phyloP scores from a whole-genome alignment of 2,797 vertebrate species.

The Austrolebias charrua region DNA sequence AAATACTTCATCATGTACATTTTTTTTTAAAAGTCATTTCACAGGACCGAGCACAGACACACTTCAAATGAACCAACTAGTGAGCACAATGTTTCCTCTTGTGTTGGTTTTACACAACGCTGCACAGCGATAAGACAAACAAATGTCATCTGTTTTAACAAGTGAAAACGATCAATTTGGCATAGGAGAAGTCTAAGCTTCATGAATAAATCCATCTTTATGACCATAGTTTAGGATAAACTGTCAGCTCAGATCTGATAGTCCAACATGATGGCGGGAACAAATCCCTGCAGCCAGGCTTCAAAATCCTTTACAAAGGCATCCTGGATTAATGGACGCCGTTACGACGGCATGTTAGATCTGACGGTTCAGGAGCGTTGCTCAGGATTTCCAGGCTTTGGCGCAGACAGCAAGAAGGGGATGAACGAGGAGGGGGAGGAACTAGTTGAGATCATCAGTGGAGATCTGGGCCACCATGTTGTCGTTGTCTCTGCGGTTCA shows the following conservation, averaged over 20 bases:
- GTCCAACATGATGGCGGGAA: constrained; percentile 1
- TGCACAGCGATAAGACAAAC: not conserved
- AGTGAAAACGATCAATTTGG: not conserved
- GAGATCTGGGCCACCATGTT: constrained; percentile 61
- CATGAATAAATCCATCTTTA: not conserved
- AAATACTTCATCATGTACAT: no score
- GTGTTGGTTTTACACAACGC: not conserved
- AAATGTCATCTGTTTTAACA: not conserved
- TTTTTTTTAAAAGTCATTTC: no score
- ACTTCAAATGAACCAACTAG: not conserved
- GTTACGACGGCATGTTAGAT: not conserved
- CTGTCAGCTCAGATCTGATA: not conserved
- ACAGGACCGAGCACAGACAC: not conserved
- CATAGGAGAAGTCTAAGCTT: not conserved
- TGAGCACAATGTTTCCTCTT: not conserved
- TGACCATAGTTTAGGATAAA: not conserved
- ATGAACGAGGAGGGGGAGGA: constrained; percentile 31
- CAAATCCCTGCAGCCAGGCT: not conserved
- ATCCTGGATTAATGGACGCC: not conserved
- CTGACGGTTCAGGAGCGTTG: not conserved
- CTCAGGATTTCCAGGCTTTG: constrained; percentile 9
- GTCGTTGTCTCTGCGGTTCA: constrained; percentile 70
- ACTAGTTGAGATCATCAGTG: constrained; percentile 51
- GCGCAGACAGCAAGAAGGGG: constrained; percentile 26
- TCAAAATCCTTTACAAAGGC: constrained; percentile 2